Evolutionary conservation across 2,888 invertebrate genomes (phyloP).

Genomic region (Andrena minutula): DNA sequence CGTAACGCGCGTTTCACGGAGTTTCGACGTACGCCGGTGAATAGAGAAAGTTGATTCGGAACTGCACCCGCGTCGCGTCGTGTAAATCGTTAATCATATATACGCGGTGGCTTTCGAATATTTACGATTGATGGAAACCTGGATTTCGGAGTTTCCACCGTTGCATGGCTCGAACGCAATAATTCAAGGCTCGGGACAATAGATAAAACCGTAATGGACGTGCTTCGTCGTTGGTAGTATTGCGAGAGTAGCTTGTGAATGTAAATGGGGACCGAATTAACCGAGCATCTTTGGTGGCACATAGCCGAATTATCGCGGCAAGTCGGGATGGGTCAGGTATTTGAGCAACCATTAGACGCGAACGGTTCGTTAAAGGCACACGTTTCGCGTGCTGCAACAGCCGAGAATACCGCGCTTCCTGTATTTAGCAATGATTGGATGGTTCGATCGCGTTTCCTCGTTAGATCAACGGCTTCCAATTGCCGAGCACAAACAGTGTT

Average conservation of each 20-base stretch:
- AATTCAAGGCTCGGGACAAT: background rate
- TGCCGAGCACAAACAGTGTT: too few species aligned
- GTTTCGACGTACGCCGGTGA: conserved; percentile 23
- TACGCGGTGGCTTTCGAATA: background rate
- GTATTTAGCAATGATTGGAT: background rate
- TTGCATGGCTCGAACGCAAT: background rate
- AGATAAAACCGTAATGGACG: background rate
- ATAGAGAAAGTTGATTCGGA: conserved; percentile 25
- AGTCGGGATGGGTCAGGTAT: background rate
- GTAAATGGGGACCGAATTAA: background rate
- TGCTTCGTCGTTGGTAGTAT: background rate
- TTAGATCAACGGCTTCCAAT: too few species aligned
- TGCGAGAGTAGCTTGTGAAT: background rate
- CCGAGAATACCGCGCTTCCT: background rate
- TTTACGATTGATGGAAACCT: background rate
- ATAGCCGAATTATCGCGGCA: background rate
- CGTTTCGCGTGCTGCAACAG: too few species aligned
- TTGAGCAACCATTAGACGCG: background rate
- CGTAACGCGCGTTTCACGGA: conserved; percentile 10
- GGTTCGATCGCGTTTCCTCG: too few species aligned
- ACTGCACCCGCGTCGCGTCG: background rate
- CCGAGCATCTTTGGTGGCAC: too few species aligned
- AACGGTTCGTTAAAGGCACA: background rate
- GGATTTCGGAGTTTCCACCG: background rate
- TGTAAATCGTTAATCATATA: background rate